A percentile compares a stretch with the other conserved stretches of the same genome.
Conservation (phyloP, 2,113 vertebrate genomes). For the Nesogale talazaci region DNA sequence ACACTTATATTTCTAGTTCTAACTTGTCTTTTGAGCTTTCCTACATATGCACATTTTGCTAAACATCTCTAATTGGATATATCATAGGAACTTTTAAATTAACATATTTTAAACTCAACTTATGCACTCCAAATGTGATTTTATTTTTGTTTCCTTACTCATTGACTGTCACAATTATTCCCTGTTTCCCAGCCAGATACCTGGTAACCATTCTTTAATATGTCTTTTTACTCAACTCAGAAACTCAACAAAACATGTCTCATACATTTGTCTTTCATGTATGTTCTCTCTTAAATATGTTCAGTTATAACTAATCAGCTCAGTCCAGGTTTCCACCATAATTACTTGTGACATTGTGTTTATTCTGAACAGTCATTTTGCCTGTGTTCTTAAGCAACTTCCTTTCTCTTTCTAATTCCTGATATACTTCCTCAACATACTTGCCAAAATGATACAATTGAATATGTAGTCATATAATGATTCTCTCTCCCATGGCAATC, state of each 20-base stretch:
- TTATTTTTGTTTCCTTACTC: not conserved
- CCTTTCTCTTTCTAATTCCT: not conserved
- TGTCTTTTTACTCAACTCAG: not conserved
- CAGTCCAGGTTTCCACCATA: not conserved
- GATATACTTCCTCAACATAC: not conserved
- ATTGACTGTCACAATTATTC: not conserved
- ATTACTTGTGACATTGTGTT: not conserved
- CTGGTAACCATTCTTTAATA: not conserved
- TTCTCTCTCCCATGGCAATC: not conserved
- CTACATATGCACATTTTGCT: not conserved
- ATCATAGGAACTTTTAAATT: not conserved
- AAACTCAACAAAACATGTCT: not conserved
- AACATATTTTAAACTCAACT: not conserved
- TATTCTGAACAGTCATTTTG: not conserved
- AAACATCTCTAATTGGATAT: not conserved
- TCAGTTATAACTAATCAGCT: not conserved
- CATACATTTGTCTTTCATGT: not conserved
- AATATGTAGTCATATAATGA: not conserved
- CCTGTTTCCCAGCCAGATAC: not conserved
- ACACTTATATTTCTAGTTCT: not conserved
- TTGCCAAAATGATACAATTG: conserved; percentile 3
- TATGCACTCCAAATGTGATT: not conserved
- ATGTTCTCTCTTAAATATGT: not conserved
- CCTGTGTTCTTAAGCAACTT: not conserved
- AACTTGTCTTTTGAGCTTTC: not conserved